Evolutionary conservation across 2,888 invertebrate genomes (phyloP).

Genomic region (Gortyna flavago): DNA sequence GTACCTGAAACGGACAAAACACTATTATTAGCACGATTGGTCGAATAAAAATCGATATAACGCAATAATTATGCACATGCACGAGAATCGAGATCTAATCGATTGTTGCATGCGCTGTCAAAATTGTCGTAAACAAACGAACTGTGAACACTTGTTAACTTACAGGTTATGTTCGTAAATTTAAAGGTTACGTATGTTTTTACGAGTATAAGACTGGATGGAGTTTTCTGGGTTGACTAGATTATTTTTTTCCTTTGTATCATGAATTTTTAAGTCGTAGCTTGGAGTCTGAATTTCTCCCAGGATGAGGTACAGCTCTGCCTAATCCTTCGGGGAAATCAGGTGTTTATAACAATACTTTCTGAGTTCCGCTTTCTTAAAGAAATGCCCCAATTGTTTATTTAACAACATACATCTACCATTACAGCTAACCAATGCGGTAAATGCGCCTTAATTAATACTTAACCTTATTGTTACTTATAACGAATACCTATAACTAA

Average conservation of each 20-base stretch:
- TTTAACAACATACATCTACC: too few species aligned
- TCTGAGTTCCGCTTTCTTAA: not conserved
- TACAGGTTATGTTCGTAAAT: slow-evolving; percentile 43
- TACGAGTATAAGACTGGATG: not conserved
- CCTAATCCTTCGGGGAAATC: not conserved
- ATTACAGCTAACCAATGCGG: too few species aligned
- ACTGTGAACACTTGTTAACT: slow-evolving; percentile 54
- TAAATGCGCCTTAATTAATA: too few species aligned
- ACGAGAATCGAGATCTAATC: slow-evolving; percentile 53
- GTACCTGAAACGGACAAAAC: slow-evolving; percentile 62
- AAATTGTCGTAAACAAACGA: slow-evolving; percentile 53
- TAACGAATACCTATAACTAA: too few species aligned
- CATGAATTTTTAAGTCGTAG: not conserved
- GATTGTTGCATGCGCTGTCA: slow-evolving; percentile 58
- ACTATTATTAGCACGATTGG: slow-evolving; percentile 51
- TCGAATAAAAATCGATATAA: slow-evolving; percentile 53
- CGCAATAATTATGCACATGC: slow-evolving; percentile 56
- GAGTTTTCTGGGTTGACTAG: not conserved
- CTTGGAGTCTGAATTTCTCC: not conserved
- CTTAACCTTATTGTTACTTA: too few species aligned
- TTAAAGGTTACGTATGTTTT: slow-evolving; percentile 37
- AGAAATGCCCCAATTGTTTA: not conserved
- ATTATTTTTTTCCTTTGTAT: not conserved
- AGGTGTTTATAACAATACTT: not conserved
- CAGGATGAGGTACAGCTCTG: not conserved